phyloP scores from a whole-genome alignment of 2,797 vertebrate genomes.

The Melanogrammus aeglefinus region DNA sequence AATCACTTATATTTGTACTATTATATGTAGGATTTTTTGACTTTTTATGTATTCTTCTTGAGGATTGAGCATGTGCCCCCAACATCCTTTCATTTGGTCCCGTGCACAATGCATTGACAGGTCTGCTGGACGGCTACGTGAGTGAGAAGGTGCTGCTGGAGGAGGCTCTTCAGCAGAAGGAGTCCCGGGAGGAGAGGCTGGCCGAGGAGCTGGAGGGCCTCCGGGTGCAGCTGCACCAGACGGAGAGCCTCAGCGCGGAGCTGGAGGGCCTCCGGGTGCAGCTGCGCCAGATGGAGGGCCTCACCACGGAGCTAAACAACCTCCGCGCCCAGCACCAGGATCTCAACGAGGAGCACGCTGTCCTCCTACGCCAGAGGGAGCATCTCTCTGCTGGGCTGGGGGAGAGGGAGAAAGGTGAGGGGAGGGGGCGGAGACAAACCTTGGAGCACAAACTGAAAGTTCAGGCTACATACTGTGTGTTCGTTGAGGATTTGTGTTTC shows the following conservation, averaged over 20 bases:
- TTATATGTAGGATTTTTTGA: not conserved
- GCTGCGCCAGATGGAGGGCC: slow-evolving; percentile 72
- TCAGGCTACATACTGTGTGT: not conserved
- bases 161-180: slow-evolving; percentile 82
- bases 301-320: slow-evolving; percentile 78
- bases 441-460: not conserved
- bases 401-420: slow-evolving; percentile 80
- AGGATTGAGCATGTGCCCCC: not conserved
- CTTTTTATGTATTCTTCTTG: not conserved
- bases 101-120: slow-evolving; percentile 56
- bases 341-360: slow-evolving; percentile 73
- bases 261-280: slow-evolving; percentile 72
- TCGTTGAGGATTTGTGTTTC: not conserved
- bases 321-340: slow-evolving; percentile 71
- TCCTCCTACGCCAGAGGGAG: slow-evolving; percentile 71
- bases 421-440: not conserved
- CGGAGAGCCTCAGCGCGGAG: slow-evolving; percentile 73
- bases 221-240: slow-evolving; percentile 70
- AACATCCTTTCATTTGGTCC: not conserved
- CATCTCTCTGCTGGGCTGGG: slow-evolving; percentile 67
- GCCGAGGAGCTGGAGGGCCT: slow-evolving; percentile 80
- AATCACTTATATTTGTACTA: not conserved
- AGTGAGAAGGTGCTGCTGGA: slow-evolving; percentile 84
- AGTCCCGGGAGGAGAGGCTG: slow-evolving; percentile 78
- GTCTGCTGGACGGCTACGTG: slow-evolving; percentile 85